Base-by-base conservation (phyloP, 1,140 invertebrate species). In the Camponotus floridanus region DNA sequence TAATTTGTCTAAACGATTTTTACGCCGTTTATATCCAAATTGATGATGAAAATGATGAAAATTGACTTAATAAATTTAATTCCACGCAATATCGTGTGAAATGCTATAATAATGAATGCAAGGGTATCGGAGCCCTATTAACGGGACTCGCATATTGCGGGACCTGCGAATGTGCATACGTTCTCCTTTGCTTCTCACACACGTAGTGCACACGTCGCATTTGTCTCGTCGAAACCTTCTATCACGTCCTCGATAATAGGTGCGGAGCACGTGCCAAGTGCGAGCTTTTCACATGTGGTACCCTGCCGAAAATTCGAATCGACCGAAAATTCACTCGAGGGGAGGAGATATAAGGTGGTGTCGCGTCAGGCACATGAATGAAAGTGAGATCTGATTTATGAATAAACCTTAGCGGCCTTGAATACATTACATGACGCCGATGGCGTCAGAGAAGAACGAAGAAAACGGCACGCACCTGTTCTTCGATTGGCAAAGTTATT, bases 381-480 rank as follows among this genome's bases (percentile, higher is more conserved):
- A 91, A 91, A 91, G 88, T 88, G 80, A 88, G 84, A 81, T 74
- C 84, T 91, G 88, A 88, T 91, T 87, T 85, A 90, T 88, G 88
- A 88, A 88, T 85, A 86, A 88, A 59, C 57, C 26, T 76, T 57
- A 57, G 65, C 61, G 87, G 86, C 90, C 90, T 90, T 90, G 90
- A 88, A 90, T 87, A 91, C 45, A 86, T 90, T 87, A 89, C 78
- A 74, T 64, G 21, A 42, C 26, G 67, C 55, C 48, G 57, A 59
- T 90, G 90, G 80, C 88, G 88, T n/a, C 78, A 90, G n/a, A 91
- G 88, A 83, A 87, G 86, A 85, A 65, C 71, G 71, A 68, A 80
- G 67, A 73, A 86, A 86, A 83, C 48, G 64, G 15, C 62, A 18
- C 31, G n/a, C 48, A 86, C 85, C 85, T 83, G 78, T 83, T 86